A percentile compares a stretch with the other conserved stretches of the same genome.
phyloP scores from a whole-genome alignment of 1,140 invertebrate species.

The Teleogryllus occipitalis region DNA sequence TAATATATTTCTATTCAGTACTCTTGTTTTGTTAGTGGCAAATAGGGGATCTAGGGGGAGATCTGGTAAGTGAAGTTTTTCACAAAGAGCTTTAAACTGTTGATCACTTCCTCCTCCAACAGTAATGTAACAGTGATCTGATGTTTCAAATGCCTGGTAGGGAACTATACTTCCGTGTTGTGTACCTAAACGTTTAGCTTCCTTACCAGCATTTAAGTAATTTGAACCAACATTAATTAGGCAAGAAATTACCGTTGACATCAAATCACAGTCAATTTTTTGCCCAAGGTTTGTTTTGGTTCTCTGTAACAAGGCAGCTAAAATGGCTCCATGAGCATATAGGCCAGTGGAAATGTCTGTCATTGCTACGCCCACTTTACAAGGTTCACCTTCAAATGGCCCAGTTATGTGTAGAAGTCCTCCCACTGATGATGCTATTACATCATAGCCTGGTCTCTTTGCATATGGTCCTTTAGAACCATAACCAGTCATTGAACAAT shows the following conservation, averaged over 20 bases:
- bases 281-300: constrained; percentile 73
- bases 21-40: constrained; percentile 61
- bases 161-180: constrained; percentile 92
- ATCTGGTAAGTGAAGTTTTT: constrained; percentile 50
- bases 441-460: constrained; percentile 85
- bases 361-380: constrained; percentile 86
- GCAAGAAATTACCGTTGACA: constrained; percentile 82
- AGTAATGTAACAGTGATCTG: constrained; percentile 68
- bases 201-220: constrained; percentile 77
- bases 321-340: constrained; percentile 90
- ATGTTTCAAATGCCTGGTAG: constrained; percentile 79
- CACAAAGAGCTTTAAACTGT: constrained; percentile 66
- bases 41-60: constrained; percentile 57
- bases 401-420: constrained; percentile 88
- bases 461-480: constrained; percentile 79
- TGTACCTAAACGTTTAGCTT: constrained; percentile 74
- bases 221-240: constrained; percentile 86
- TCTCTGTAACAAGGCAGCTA: constrained; percentile 79
- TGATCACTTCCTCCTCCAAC: constrained; percentile 72
- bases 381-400: constrained; percentile 69
- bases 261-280: constrained; percentile 88
- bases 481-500: constrained; percentile 91
- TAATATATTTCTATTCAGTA: constrained; percentile 64
- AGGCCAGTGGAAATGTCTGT: constrained; percentile 89
- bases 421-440: constrained; percentile 86